Conservation (phyloP, 1,140 invertebrate species). For the Papilio helenus region DNA sequence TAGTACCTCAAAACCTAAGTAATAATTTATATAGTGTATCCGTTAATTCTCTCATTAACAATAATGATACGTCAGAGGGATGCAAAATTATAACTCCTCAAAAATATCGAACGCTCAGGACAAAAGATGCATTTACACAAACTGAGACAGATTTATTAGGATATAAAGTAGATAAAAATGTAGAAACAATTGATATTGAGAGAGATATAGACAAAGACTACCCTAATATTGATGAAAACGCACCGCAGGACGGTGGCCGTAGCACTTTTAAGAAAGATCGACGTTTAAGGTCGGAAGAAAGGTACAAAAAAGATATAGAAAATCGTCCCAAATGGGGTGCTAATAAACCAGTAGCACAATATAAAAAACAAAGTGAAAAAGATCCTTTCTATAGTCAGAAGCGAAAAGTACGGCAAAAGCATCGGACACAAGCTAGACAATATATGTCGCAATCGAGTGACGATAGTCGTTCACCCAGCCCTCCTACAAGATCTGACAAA, state of each 20-base stretch:
- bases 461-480: constrained; percentile 83
- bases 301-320: constrained; percentile 82
- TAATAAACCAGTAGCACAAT: constrained; percentile 87
- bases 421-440: constrained; percentile 77
- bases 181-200: constrained; percentile 61
- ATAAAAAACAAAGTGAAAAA: constrained; percentile 90
- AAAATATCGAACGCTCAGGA: constrained; percentile 83
- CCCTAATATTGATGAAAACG: constrained; percentile 78
- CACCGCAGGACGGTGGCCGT: constrained; percentile 74
- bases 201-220: constrained; percentile 72
- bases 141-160: constrained; percentile 82
- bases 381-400: constrained; percentile 88
- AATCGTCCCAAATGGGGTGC: constrained; percentile 87
- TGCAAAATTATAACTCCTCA: constrained; percentile 85
- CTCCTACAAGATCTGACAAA: constrained; percentile 68
- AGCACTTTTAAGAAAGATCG: constrained; percentile 80
- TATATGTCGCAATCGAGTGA: constrained; percentile 84
- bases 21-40: constrained; percentile 73
- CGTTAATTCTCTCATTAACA: constrained; percentile 63
- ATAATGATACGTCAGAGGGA: constrained; percentile 59
- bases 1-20: constrained; percentile 81
- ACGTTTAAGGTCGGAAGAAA: constrained; percentile 80
- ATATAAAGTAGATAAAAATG: constrained; percentile 53
- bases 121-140: constrained; percentile 87
- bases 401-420: constrained; percentile 84